Conservation (phyloP, 2,797 vertebrate species). For the Botia kubotai region DNA sequence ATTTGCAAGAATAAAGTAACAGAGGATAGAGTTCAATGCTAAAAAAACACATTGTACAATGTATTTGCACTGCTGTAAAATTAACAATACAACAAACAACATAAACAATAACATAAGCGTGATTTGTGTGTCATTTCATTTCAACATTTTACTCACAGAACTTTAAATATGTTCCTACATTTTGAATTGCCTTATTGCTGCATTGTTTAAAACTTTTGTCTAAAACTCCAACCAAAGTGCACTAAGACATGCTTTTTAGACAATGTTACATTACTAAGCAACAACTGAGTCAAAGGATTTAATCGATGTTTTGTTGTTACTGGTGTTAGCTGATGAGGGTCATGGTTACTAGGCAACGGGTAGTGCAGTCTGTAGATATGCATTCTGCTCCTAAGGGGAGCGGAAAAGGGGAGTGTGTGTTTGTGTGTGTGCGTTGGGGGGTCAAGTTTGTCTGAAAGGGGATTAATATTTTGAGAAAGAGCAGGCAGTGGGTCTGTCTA, state of each 20-base stretch:
- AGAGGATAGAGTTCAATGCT: too few species aligned
- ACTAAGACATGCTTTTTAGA: slow-evolving; percentile 32
- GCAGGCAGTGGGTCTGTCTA: slow-evolving; percentile 43
- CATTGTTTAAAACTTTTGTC: slow-evolving; percentile 8
- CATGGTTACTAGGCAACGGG: slow-evolving; percentile 54
- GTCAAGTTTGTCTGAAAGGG: slow-evolving; percentile 53
- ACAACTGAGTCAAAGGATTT: slow-evolving; percentile 41
- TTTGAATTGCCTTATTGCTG: not conserved
- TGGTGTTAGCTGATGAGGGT: slow-evolving; percentile 51
- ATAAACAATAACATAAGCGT: not conserved
- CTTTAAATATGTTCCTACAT: not conserved
- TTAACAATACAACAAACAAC: too few species aligned
- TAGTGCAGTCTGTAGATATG: slow-evolving; percentile 51
- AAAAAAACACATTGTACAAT: too few species aligned
- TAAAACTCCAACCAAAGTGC: slow-evolving; percentile 5
- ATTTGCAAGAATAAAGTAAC: too few species aligned
- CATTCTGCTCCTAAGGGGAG: slow-evolving; percentile 42
- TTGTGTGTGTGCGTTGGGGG: slow-evolving; percentile 32
- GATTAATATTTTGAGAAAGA: slow-evolving; percentile 56
- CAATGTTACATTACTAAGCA: slow-evolving; percentile 37
- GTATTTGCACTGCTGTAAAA: too few species aligned
- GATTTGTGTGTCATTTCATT: not conserved
- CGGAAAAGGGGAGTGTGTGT: slow-evolving; percentile 46
- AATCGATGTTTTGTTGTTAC: slow-evolving; percentile 51
- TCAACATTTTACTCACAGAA: not conserved